These are phyloP conservation scores for Papilio protenor DNA, from an alignment of 2,888 invertebrate genomes.

Conservation along the genomic window DNA sequence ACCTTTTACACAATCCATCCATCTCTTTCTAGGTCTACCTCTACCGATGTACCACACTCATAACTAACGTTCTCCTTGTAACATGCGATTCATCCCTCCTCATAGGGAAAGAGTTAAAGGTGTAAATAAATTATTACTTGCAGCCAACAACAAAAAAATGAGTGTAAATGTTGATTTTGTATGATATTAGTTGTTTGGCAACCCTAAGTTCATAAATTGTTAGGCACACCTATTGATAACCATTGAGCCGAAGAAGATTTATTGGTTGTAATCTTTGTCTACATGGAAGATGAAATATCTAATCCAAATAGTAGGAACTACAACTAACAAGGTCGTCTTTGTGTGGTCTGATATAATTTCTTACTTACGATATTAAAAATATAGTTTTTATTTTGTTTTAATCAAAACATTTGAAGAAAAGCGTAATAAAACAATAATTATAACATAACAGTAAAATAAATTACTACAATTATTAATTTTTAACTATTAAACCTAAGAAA, in stretches of 20 bases:
- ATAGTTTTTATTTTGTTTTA: not conserved
- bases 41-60: too few species aligned
- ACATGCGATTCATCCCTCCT: too few species aligned
- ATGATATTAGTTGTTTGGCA: not conserved
- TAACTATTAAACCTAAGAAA: not conserved
- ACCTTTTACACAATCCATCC: too few species aligned
- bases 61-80: too few species aligned
- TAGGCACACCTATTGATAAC: constrained; percentile 28
- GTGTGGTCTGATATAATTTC: not conserved
- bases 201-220: constrained; percentile 9
- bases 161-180: too few species aligned
- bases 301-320: not conserved
- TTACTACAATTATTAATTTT: not conserved
- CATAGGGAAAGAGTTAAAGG: too few species aligned
- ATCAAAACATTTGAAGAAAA: not conserved
- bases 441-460: not conserved
- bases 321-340: not conserved
- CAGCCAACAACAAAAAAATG: not conserved
- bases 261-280: constrained; percentile 8
- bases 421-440: not conserved
- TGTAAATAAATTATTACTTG: too few species aligned
- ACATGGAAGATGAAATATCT: not conserved
- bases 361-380: too few species aligned
- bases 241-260: constrained; percentile 21
- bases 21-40: too few species aligned